A percentile compares a stretch with the other conserved stretches of the same genome.
Evolutionary conservation across 1,140 invertebrate genomes (phyloP).

Genomic region (Drosophila tropicalis): DNA sequence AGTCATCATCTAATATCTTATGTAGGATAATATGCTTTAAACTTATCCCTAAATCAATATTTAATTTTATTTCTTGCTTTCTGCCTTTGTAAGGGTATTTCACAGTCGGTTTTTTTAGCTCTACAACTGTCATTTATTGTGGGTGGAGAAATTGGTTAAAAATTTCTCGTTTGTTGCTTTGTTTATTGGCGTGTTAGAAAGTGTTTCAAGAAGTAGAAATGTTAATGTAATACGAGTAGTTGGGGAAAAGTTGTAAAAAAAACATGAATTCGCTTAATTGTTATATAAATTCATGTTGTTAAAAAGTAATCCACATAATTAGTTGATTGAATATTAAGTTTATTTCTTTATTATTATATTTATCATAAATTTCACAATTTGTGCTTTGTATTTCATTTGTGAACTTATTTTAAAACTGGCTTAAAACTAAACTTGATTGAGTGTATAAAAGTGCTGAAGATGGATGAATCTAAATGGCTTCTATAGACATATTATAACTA

Average conservation of each 20-base stretch:
- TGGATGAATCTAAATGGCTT: too few relatives aligned
- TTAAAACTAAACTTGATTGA: too few relatives aligned
- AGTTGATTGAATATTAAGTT: not conserved
- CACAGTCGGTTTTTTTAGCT: not conserved
- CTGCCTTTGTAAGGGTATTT: not conserved
- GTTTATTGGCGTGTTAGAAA: constrained; percentile 61
- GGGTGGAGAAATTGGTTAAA: constrained; percentile 24
- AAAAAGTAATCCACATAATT: constrained; percentile 10
- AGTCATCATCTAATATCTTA: too few relatives aligned
- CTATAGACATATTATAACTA: too few relatives aligned
- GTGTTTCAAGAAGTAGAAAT: not conserved
- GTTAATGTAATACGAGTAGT: constrained; percentile 8
- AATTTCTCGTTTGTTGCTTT: constrained; percentile 33
- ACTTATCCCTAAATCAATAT: too few relatives aligned
- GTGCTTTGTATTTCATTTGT: too few relatives aligned
- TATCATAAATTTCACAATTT: too few relatives aligned
- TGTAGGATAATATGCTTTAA: too few relatives aligned
- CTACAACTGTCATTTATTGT: constrained; percentile 20
- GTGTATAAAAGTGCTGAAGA: too few relatives aligned
- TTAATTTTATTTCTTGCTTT: too few relatives aligned
- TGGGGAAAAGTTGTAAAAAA: not conserved
- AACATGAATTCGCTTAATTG: not conserved
- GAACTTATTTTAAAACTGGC: too few relatives aligned
- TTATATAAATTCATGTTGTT: not conserved
- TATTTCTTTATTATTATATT: not conserved